Percentiles rank a stretch among this genome's conserved stretches.
Conservation (phyloP, 2,888 invertebrate genomes). For the Machimus rusticus region DNA sequence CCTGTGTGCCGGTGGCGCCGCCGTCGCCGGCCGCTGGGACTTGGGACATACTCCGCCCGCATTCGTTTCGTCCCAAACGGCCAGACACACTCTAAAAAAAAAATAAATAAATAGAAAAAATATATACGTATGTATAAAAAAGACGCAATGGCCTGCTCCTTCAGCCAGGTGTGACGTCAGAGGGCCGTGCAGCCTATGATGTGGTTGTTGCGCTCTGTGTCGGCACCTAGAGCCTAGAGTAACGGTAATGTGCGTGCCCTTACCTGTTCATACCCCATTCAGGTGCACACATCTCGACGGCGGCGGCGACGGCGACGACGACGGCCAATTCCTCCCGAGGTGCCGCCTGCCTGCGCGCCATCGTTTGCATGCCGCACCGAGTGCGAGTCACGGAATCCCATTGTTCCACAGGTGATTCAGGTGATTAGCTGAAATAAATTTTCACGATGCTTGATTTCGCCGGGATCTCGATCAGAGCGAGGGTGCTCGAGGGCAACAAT, state of each 20-base stretch:
- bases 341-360: background rate
- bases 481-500: conserved; percentile 16
- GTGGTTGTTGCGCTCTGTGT: conserved; percentile 11
- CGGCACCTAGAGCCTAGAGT: background rate
- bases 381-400: conserved; percentile 39
- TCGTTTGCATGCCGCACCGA: conserved; percentile 41
- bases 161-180: background rate
- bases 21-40: background rate
- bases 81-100: too few species aligned
- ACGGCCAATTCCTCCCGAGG: background rate
- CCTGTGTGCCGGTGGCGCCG: background rate
- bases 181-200: background rate
- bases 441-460: conserved; percentile 11
- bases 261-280: background rate
- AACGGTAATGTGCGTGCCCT: conserved; percentile 44
- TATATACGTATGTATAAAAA: background rate
- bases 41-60: background rate
- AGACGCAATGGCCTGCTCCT: conserved; percentile 3
- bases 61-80: background rate
- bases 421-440: conserved; percentile 33
- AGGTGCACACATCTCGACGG: conserved; percentile 19
- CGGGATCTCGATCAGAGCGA: conserved; percentile 10
- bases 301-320: background rate
- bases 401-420: conserved; percentile 39
- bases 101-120: too few species aligned